Percentiles rank a stretch among this genome's conserved stretches.
phyloP scores from a whole-genome alignment of 2,797 vertebrate genomes.

The Manis pentadactyla region DNA sequence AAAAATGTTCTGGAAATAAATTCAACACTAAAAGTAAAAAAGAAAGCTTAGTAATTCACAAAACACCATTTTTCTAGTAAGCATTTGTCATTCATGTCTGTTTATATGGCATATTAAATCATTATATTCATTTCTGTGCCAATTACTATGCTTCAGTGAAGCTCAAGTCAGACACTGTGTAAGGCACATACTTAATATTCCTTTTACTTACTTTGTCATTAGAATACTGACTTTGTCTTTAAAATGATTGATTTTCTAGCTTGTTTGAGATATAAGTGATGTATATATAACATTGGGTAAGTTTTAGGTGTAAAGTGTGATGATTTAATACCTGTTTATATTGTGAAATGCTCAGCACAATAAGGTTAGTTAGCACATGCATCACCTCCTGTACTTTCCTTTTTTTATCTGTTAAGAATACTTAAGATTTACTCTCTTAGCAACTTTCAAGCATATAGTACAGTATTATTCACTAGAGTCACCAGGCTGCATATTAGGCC shows the following conservation, averaged over 20 bases:
- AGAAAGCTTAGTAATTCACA: neutral
- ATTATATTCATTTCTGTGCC: neutral
- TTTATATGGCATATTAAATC: neutral
- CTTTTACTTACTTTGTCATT: neutral
- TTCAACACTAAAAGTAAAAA: neutral
- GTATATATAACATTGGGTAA: neutral
- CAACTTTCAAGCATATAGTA: neutral
- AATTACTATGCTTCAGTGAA: neutral
- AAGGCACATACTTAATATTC: neutral
- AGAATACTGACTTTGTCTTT: neutral
- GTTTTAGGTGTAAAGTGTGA: neutral
- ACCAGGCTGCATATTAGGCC: neutral
- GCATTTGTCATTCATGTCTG: neutral
- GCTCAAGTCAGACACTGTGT: neutral
- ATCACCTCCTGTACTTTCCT: neutral
- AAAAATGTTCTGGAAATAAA: slow-evolving; percentile 30
- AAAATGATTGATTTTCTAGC: neutral
- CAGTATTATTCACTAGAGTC: neutral
- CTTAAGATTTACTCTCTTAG: neutral
- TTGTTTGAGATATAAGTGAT: neutral
- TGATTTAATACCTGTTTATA: neutral
- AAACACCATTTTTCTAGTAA: neutral
- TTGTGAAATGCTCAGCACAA: neutral
- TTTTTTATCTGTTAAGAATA: neutral
- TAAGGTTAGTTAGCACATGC: too few relatives aligned